A percentile compares a stretch with the other conserved stretches of the same genome.
These are phyloP conservation scores for Drosophila pseudoobscura DNA, from an alignment of 1,140 invertebrate genomes.

Conservation along the genomic window DNA sequence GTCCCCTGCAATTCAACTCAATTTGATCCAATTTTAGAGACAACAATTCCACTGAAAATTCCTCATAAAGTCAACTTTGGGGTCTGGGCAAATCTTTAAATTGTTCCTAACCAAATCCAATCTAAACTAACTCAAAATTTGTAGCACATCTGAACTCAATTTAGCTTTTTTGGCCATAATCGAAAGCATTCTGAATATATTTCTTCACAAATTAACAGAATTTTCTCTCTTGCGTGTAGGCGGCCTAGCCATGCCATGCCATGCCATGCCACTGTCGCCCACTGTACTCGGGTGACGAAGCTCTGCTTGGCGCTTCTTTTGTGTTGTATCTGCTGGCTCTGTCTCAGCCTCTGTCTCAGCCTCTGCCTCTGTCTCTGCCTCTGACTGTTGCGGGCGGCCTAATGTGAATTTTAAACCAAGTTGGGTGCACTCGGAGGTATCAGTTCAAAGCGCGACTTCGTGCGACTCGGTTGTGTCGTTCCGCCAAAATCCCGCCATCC, in stretches of 20 bases:
- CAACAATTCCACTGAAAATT: background rate
- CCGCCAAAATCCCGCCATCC: slow-evolving; percentile 23
- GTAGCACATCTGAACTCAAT: slow-evolving; percentile 9
- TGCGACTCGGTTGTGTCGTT: slow-evolving; percentile 55
- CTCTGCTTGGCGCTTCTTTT: slow-evolving; percentile 67
- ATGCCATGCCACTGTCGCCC: slow-evolving; percentile 12
- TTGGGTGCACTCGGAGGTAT: slow-evolving; percentile 67
- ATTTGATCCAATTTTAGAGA: no score
- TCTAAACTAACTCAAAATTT: background rate
- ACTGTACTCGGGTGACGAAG: slow-evolving; percentile 69
- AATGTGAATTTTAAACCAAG: slow-evolving; percentile 78
- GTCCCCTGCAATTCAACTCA: no score
- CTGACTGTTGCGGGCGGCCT: slow-evolving; percentile 50
- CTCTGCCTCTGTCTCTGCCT: slow-evolving; percentile 34
- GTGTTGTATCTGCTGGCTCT: slow-evolving; percentile 25
- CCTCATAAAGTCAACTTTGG: no score
- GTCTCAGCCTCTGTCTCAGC: slow-evolving; percentile 4
- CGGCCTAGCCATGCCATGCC: background rate
- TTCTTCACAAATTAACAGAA: slow-evolving; percentile 44
- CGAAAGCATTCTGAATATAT: slow-evolving; percentile 49
- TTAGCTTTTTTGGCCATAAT: slow-evolving; percentile 20
- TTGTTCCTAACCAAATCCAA: no score
- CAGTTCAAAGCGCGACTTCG: slow-evolving; percentile 69
- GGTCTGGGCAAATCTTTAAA: no score
- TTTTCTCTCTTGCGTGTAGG: slow-evolving; percentile 33